Evolutionary conservation across 35 echinoderm and acorn worm genomes (phyloP).

Genomic region (Nesometra sesokonis): DNA sequence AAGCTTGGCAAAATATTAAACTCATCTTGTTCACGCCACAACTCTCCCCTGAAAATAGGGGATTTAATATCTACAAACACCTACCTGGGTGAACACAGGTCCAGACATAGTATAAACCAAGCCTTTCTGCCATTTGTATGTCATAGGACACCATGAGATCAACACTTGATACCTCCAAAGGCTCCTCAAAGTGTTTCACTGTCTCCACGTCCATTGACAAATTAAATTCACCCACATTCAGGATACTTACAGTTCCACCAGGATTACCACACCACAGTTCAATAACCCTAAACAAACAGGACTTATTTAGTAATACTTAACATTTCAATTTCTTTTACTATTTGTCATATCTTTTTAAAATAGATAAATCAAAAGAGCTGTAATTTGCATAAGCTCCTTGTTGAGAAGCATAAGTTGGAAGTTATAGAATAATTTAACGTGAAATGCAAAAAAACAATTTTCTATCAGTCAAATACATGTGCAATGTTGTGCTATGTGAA

Average conservation of each 20-base stretch:
- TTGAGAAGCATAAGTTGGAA: background rate
- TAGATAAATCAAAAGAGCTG: background rate
- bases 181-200: constrained; percentile 49
- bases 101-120: constrained; percentile 45
- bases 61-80: no score
- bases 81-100: constrained; percentile 76
- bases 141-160: constrained; percentile 79
- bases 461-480: no score
- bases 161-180: constrained; percentile 37
- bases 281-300: constrained; percentile 42
- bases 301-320: background rate
- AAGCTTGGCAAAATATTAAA: no score
- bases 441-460: no score
- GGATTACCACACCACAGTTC: constrained; percentile 91
- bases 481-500: no score
- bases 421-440: no score
- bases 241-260: constrained; percentile 53
- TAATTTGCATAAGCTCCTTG: background rate
- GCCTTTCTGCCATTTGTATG: constrained; percentile 37
- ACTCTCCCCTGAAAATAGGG: no score
- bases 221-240: constrained; percentile 53
- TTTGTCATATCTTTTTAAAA: background rate
- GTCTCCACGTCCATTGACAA: constrained; percentile 12
- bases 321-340: background rate
- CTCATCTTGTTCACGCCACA: no score